These are phyloP conservation scores for Labeo catla DNA, from an alignment of 2,113 vertebrate genomes.

Conservation along the genomic window DNA sequence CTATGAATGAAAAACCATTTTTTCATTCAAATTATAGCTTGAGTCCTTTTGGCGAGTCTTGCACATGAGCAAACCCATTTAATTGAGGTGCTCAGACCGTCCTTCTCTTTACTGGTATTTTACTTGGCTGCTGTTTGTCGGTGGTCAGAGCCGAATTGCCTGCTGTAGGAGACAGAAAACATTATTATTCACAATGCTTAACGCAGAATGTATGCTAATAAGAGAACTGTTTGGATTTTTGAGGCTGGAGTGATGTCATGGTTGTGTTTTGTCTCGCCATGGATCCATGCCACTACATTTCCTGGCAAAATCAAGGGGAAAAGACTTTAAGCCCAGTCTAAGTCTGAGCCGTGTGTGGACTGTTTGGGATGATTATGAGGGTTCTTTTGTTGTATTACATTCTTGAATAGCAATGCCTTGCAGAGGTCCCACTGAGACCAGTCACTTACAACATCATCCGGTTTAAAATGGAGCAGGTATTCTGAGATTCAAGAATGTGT, in stretches of 20 bases:
- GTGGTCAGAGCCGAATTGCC: constrained; percentile 66
- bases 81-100: constrained; percentile 70
- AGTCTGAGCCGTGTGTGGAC: constrained; percentile 57
- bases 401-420: constrained; percentile 60
- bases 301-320: constrained; percentile 28
- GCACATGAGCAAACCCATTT: constrained; percentile 66
- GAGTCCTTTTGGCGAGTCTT: constrained; percentile 57
- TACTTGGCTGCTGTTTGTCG: constrained; percentile 67
- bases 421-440: constrained; percentile 60
- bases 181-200: constrained; percentile 67
- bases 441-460: constrained; percentile 55
- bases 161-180: constrained; percentile 64
- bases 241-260: constrained; percentile 69
- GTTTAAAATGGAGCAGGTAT: not conserved
- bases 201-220: constrained; percentile 71
- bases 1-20: constrained; percentile 53
- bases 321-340: constrained; percentile 50
- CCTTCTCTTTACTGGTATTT: constrained; percentile 71
- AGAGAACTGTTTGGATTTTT: constrained; percentile 61
- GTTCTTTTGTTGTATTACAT: constrained; percentile 73
- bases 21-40: constrained; percentile 68
- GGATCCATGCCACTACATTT: constrained; percentile 50
- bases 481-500: constrained; percentile 21
- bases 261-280: constrained; percentile 63
- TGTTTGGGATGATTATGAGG: constrained; percentile 68